phyloP scores from a whole-genome alignment of 1,140 invertebrate species.

The Lanistes nyassanus region DNA sequence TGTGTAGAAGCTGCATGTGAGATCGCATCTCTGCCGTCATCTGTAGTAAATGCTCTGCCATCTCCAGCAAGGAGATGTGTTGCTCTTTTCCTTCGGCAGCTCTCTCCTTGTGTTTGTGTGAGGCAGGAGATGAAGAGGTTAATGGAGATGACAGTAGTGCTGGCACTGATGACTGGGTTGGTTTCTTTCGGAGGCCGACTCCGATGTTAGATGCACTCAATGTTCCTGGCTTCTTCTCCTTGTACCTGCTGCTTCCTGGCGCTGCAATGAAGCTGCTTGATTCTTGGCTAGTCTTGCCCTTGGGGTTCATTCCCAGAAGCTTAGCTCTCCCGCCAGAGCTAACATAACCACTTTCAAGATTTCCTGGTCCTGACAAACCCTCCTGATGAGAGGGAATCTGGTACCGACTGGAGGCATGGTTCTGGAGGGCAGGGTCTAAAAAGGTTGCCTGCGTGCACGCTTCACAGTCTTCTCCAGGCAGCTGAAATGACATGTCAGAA shows the following conservation, averaged over 20 bases:
- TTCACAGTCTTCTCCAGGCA: too few relatives aligned
- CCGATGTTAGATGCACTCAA: too few relatives aligned
- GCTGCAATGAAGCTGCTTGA: background rate
- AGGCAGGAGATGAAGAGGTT: too few relatives aligned
- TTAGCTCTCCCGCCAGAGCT: background rate
- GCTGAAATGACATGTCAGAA: too few relatives aligned
- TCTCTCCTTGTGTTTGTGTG: background rate
- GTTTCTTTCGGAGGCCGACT: too few relatives aligned
- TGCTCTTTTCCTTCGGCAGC: constrained; percentile 2
- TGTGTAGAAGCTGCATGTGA: constrained; percentile 22
- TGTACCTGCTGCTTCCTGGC: too few relatives aligned
- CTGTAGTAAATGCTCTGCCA: constrained; percentile 43
- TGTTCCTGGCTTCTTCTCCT: too few relatives aligned
- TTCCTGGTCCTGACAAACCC: background rate
- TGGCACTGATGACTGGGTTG: too few relatives aligned
- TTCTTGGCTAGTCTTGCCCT: background rate
- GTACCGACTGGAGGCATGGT: constrained; percentile 25
- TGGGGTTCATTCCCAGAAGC: background rate
- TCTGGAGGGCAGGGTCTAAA: background rate
- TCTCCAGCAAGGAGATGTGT: constrained; percentile 38
- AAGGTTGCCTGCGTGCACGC: background rate
- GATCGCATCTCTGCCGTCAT: constrained; percentile 39
- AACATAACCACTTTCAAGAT: background rate
- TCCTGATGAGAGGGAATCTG: background rate
- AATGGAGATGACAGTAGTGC: too few relatives aligned